Percentiles rank a stretch among this genome's conserved stretches.
These are phyloP conservation scores for Acanthosepion pharaonis DNA, from an alignment of 2,888 invertebrate genomes.

Conservation along the genomic window DNA sequence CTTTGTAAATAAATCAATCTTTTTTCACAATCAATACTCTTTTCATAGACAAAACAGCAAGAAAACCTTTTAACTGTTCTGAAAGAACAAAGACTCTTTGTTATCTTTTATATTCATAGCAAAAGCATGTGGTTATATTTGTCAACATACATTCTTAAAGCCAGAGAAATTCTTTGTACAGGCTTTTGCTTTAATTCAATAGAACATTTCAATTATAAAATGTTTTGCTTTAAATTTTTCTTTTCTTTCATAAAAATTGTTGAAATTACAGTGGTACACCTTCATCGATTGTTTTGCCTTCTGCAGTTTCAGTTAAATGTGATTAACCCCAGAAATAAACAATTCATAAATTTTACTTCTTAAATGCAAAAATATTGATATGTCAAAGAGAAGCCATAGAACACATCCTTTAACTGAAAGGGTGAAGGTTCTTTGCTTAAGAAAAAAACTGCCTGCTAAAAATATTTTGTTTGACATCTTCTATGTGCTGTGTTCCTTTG, in stretches of 20 bases:
- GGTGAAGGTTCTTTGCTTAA: too few relatives aligned
- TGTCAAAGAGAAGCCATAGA: too few relatives aligned
- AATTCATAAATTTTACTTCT: too few relatives aligned
- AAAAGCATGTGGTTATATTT: background rate
- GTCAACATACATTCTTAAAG: background rate
- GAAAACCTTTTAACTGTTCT: background rate
- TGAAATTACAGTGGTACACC: too few relatives aligned
- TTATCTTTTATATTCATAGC: background rate
- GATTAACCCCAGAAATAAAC: too few relatives aligned
- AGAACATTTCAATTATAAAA: background rate
- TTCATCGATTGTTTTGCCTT: too few relatives aligned
- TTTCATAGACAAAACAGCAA: background rate
- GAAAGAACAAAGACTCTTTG: background rate
- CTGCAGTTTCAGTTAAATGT: too few relatives aligned
- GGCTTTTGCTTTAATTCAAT: background rate
- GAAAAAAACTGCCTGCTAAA: too few relatives aligned
- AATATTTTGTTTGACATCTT: too few relatives aligned
- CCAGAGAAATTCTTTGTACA: background rate
- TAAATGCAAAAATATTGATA: too few relatives aligned
- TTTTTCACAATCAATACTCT: background rate
- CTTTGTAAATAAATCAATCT: background rate
- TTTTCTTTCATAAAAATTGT: background rate
- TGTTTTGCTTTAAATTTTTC: background rate
- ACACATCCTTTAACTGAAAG: too few relatives aligned
- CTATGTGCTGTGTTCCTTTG: too few relatives aligned